Evolutionary conservation across 2,797 vertebrate genomes (phyloP).

Genomic region (Amblyopsis hoosieri): DNA sequence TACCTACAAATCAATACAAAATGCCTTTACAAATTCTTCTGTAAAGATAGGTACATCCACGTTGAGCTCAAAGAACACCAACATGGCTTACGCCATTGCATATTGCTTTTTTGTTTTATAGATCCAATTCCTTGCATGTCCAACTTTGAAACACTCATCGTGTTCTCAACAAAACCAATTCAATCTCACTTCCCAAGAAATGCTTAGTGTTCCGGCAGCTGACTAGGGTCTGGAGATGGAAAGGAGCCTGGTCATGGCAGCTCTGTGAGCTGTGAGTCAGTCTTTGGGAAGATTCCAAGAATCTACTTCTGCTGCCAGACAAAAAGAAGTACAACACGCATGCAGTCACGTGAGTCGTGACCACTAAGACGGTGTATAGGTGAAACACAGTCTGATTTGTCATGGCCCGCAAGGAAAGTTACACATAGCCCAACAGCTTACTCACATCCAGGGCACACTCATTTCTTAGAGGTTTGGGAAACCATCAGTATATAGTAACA

Average conservation of each 20-base stretch:
- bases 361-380: constrained; percentile 36
- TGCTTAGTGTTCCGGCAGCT: constrained; percentile 68
- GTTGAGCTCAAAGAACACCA: constrained; percentile 21
- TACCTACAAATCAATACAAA: constrained; percentile 5
- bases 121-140: constrained; percentile 47
- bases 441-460: constrained; percentile 17
- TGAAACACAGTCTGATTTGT: constrained; percentile 43
- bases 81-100: constrained; percentile 21
- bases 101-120: constrained; percentile 51
- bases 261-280: constrained; percentile 71
- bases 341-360: constrained; percentile 38
- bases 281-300: constrained; percentile 68
- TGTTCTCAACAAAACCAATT: constrained; percentile 63
- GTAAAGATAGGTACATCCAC: constrained; percentile 11
- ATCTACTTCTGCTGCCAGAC: constrained; percentile 59
- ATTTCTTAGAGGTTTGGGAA: neutral
- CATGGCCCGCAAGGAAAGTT: constrained; percentile 30
- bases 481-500: too few relatives aligned
- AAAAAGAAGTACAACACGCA: constrained; percentile 55
- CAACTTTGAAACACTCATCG: constrained; percentile 54
- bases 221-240: constrained; percentile 58
- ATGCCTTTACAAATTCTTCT: constrained; percentile 1
- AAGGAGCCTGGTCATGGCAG: constrained; percentile 68
- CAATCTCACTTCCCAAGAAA: constrained; percentile 72
- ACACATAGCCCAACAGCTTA: constrained; percentile 42